Conservation (phyloP, 2,113 vertebrate genomes). For the Malurus alboscapulatus region DNA sequence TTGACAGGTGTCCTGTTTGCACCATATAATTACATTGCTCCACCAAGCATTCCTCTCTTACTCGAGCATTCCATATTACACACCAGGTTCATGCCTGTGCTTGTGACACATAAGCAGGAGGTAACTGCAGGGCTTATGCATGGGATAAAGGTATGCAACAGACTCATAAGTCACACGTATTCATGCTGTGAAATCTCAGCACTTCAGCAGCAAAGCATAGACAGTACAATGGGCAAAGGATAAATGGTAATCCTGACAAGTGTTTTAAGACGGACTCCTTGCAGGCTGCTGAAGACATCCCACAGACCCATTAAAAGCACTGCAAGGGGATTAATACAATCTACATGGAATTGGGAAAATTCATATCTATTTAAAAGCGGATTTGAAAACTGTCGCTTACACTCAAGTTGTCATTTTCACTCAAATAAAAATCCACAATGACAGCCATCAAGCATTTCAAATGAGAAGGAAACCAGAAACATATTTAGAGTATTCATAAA, state of each 20-base stretch:
- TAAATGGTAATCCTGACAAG: neutral
- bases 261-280: neutral
- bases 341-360: neutral
- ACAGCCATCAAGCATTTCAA: neutral
- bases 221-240: neutral
- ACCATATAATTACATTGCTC: neutral
- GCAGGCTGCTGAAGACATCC: neutral
- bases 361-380: neutral
- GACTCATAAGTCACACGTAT: neutral
- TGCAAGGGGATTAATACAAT: neutral
- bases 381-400: neutral
- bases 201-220: neutral
- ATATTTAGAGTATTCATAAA: neutral
- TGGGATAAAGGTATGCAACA: neutral
- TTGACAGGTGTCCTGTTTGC: neutral
- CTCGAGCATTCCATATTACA: neutral
- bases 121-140: neutral
- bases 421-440: neutral
- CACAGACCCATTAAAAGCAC: neutral
- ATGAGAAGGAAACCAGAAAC: neutral
- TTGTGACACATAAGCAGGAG: neutral
- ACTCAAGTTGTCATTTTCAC: neutral
- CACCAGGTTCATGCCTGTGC: neutral
- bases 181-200: neutral
- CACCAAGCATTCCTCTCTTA: neutral